Conservation (phyloP, 2,797 vertebrate genomes). For the Siniperca scherzeri region DNA sequence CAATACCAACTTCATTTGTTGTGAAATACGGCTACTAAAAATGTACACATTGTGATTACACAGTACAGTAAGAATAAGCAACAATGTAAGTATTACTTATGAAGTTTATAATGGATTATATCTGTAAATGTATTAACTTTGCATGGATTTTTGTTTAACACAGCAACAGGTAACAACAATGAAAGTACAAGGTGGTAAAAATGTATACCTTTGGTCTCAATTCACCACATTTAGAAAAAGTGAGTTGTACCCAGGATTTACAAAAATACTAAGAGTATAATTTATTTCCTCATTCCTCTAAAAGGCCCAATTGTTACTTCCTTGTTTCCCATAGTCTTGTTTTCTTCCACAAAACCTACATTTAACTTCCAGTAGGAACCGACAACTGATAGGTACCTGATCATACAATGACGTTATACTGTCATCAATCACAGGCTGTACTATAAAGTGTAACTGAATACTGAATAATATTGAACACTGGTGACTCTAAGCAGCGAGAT, state of each 20-base stretch:
- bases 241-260: background rate
- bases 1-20: background rate
- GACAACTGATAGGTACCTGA: no score
- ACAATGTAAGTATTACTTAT: background rate
- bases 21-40: slow-evolving; percentile 3
- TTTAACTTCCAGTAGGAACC: no score
- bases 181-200: background rate
- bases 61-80: background rate
- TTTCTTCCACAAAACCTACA: no score
- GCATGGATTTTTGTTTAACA: background rate
- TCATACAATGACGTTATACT: no score
- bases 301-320: no score
- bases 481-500: background rate
- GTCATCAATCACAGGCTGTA: no score
- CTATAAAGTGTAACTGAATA: background rate
- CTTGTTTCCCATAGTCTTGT: no score
- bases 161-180: background rate
- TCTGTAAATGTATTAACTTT: background rate
- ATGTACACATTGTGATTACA: background rate
- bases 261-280: no score
- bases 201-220: background rate
- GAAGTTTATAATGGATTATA: background rate
- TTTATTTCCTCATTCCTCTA: no score
- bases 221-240: background rate
- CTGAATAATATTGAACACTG: background rate